Evolutionary conservation across 1,140 invertebrate species (phyloP).

Genomic region (Pseudomyrmex sp.): DNA sequence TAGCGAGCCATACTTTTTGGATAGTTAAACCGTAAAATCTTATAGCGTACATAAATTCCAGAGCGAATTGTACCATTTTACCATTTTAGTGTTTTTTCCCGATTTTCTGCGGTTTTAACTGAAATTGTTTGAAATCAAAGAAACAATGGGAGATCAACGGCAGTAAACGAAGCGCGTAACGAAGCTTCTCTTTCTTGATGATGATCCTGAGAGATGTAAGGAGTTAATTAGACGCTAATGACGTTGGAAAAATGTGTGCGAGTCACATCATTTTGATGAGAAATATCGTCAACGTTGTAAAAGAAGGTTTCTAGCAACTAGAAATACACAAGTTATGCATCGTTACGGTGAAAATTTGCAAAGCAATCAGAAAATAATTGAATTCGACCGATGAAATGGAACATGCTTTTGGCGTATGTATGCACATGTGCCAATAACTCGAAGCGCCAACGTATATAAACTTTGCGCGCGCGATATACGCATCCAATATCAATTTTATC

Average conservation of each 20-base stretch:
- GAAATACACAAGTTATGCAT: not conserved
- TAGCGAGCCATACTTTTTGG: not conserved
- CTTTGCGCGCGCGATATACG: slow-evolving; percentile 24
- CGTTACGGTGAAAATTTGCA: not conserved
- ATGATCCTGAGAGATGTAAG: too few species aligned
- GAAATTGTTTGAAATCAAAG: too few species aligned
- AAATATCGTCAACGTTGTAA: not conserved
- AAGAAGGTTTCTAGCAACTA: not conserved
- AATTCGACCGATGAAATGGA: slow-evolving; percentile 29
- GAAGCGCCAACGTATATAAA: slow-evolving; percentile 1
- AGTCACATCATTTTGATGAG: not conserved
- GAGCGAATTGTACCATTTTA: not conserved
- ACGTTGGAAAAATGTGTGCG: not conserved
- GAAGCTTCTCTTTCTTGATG: too few species aligned
- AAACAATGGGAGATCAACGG: too few species aligned
- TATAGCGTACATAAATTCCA: not conserved
- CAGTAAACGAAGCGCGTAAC: too few species aligned
- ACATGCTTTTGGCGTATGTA: slow-evolving; percentile 39
- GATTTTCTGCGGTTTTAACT: too few species aligned
- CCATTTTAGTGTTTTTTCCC: not conserved
- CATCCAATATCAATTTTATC: slow-evolving; percentile 54
- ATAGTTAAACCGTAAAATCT: not conserved
- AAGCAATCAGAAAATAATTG: slow-evolving; percentile 28
- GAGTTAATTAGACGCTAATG: not conserved
- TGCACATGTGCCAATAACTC: slow-evolving; percentile 33